Evolutionary conservation across 2,888 invertebrate genomes (phyloP).

Genomic region (Watsonalla cultraria): DNA sequence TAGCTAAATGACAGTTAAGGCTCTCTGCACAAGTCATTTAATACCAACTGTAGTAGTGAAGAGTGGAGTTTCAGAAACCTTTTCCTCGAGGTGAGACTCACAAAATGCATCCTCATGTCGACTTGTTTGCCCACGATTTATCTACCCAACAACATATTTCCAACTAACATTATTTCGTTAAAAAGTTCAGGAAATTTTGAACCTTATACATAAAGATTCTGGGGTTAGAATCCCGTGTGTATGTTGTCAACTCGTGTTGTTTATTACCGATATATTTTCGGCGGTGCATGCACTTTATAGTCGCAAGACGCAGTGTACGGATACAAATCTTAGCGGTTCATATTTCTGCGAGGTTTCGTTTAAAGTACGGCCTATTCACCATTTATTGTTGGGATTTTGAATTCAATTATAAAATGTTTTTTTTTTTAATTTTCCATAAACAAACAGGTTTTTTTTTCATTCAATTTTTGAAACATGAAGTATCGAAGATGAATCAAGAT

Average conservation of each 20-base stretch:
- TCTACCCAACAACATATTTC: conserved; percentile 35
- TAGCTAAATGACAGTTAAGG: no score
- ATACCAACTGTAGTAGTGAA: no score
- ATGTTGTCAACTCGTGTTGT: conserved; percentile 26
- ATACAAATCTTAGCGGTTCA: conserved; percentile 52
- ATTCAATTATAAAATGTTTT: background rate
- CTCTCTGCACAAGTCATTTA: no score
- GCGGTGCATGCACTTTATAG: conserved; percentile 49
- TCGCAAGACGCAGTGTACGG: conserved; percentile 23
- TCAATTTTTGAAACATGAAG: no score
- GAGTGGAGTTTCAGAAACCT: background rate
- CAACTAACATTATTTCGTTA: conserved; percentile 4
- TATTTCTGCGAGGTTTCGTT: conserved; percentile 36
- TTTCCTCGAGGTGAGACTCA: conserved; percentile 21
- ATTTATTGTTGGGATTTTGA: background rate
- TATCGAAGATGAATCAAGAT: no score
- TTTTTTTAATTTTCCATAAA: background rate
- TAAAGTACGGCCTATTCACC: conserved; percentile 7
- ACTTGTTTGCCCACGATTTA: conserved; percentile 46
- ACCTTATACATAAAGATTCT: background rate
- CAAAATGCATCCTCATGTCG: conserved; percentile 40
- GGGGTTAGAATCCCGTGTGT: no score
- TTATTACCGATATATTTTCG: conserved; percentile 59
- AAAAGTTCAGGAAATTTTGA: background rate
- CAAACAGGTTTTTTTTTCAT: no score